Evolutionary conservation across 2,113 vertebrate genomes (phyloP), one percentile per base, ranked within the genome.

Genomic region (Brienomyrus longianalis): DNA sequence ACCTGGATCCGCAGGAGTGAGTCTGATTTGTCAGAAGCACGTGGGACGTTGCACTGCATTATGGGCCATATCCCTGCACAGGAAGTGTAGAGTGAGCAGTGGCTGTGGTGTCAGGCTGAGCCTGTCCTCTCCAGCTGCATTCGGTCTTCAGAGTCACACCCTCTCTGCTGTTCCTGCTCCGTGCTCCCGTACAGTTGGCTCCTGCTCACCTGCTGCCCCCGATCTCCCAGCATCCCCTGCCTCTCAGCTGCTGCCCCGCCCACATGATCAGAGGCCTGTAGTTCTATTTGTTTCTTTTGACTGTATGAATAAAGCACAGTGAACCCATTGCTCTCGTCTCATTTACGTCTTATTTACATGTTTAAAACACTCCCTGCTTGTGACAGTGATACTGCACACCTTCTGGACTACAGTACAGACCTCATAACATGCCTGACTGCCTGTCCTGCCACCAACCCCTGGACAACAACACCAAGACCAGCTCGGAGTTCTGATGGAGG

Each of bases 201-300:
- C 62, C 62, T 31, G 62, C 62, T 70, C n/a, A 31, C 62, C 62
- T 31, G n/a, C 27, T 3, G 9, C 27, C 62, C 70, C 17, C 2
- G 5, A 80, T 80, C 17, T 80, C 74, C 74, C 74, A 80, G 35
- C 35, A 80, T 35, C 31, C 35, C 31, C 74, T 43, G 31, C 35
- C 15, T 31, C 74, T 80, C 74, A 80, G 13, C 74, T 17, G 70
- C 70, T 39, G 35, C 35, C 74, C 70, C 35, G 0, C 74, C 13
- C 15, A 17, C 89, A 85, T 27, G 83, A 88, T 87, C 43, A 86
- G 56, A 77, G 89, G 62, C 90, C 45, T 84, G 45, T 45, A 83
- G 77, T 83, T 83, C 39, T 48, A 21, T 84, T 45, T 84, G 83
- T 48, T 84, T n/a, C 45, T 45, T 84, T 45, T 84, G 39, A 84